These are phyloP conservation scores for Trichomycterus rosablanca DNA, from an alignment of 2,113 vertebrate species.

Conservation along the genomic window DNA sequence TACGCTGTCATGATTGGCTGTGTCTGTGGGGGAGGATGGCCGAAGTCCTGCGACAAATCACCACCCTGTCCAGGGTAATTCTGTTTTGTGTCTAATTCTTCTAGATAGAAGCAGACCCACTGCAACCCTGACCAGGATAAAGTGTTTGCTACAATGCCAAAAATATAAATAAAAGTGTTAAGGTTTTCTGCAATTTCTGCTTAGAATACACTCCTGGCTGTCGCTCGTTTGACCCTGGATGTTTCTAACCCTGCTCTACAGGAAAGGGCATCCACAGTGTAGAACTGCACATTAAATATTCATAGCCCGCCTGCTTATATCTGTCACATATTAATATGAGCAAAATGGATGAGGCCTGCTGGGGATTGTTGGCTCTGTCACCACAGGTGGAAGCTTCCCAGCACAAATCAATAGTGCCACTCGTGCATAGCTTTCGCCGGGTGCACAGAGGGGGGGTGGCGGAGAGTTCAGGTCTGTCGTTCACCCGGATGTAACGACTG, in stretches of 20 bases:
- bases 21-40: too few relatives aligned
- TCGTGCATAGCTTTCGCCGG: slow-evolving; percentile 36
- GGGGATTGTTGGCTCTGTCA: slow-evolving; percentile 37
- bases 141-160: too few relatives aligned
- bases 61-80: too few relatives aligned
- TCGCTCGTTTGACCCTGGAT: slow-evolving; percentile 27
- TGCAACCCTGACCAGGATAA: too few relatives aligned
- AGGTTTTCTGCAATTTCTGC: slow-evolving; percentile 8
- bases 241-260: slow-evolving; percentile 23
- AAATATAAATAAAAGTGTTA: too few relatives aligned
- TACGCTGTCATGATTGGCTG: too few relatives aligned
- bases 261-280: slow-evolving; percentile 37
- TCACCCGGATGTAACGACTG: slow-evolving; percentile 3
- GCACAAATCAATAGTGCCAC: slow-evolving; percentile 45
- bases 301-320: slow-evolving; percentile 44
- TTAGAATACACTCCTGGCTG: neutral
- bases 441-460: neutral
- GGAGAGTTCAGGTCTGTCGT: slow-evolving; percentile 19
- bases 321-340: slow-evolving; percentile 49
- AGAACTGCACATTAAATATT: slow-evolving; percentile 44
- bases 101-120: too few relatives aligned
- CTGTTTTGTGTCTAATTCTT: too few relatives aligned
- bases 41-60: too few relatives aligned
- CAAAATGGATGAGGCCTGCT: slow-evolving; percentile 39
- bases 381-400: slow-evolving; percentile 36